Percentiles rank a stretch among this genome's conserved stretches.
phyloP scores from a whole-genome alignment of 2,113 vertebrate species.

The Fulica atra region DNA sequence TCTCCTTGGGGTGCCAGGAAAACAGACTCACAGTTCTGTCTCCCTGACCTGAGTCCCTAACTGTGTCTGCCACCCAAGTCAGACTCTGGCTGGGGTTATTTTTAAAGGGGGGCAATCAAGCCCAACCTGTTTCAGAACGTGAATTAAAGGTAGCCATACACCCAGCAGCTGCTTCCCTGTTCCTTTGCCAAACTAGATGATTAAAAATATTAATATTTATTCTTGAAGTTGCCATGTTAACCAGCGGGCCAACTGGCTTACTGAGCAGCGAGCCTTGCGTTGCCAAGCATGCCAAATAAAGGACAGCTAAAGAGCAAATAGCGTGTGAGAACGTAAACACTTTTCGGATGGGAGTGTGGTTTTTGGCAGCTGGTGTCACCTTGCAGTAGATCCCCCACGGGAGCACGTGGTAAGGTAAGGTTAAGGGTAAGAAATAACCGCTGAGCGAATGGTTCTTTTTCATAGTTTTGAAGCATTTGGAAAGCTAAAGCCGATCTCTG shows the following conservation, averaged over 20 bases:
- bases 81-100: neutral
- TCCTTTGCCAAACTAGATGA: slow-evolving; percentile 18
- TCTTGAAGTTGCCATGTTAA: slow-evolving; percentile 24
- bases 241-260: neutral
- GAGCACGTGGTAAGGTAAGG: neutral
- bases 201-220: slow-evolving; percentile 61
- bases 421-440: neutral
- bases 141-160: neutral
- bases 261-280: neutral
- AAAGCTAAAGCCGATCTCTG: neutral
- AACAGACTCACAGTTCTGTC: slow-evolving; percentile 1
- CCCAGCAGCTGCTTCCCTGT: slow-evolving; percentile 24
- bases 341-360: neutral
- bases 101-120: neutral
- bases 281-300: slow-evolving; percentile 9
- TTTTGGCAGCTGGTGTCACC: neutral
- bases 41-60: neutral
- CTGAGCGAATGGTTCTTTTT: neutral
- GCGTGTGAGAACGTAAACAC: neutral
- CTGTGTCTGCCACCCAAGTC: neutral
- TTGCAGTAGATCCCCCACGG: neutral
- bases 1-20: neutral
- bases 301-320: neutral
- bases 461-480: neutral
- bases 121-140: neutral